phyloP scores from a whole-genome alignment of 92 coral and sea anemone genomes.

The Ricordea florida region DNA sequence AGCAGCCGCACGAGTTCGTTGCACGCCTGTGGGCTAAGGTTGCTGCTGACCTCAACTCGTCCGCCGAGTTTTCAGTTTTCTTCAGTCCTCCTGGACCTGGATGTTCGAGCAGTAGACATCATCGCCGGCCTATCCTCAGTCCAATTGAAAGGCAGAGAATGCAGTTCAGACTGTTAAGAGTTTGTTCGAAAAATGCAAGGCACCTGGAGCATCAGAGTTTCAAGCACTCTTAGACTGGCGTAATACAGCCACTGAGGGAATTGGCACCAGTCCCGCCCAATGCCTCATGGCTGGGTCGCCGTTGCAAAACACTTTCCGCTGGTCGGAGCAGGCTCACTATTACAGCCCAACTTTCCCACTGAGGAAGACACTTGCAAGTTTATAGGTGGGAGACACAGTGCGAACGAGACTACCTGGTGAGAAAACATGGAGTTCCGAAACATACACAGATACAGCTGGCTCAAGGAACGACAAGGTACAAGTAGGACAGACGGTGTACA shows the following conservation, averaged over 20 bases:
- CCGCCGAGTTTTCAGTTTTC: conserved; percentile 47
- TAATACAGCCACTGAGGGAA: conserved; percentile 49
- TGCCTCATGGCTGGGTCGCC: too few relatives aligned
- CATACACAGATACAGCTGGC: too few relatives aligned
- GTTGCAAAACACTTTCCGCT: too few relatives aligned
- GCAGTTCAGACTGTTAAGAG: conserved; percentile 51
- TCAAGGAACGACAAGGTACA: too few relatives aligned
- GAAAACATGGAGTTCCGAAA: too few relatives aligned
- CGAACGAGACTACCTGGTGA: too few relatives aligned
- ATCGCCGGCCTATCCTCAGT: conserved; percentile 42
- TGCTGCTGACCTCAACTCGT: conserved; percentile 45
- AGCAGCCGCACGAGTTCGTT: conserved; percentile 43
- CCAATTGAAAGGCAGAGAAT: conserved; percentile 54
- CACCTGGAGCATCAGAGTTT: conserved; percentile 37
- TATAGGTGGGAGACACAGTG: too few relatives aligned
- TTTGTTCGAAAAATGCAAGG: conserved; percentile 35
- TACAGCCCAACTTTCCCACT: too few relatives aligned
- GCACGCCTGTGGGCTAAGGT: conserved; percentile 56
- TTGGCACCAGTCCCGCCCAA: too few relatives aligned
- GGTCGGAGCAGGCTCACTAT: too few relatives aligned
- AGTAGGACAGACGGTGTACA: too few relatives aligned
- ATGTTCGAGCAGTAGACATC: conserved; percentile 46
- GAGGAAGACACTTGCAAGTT: too few relatives aligned
- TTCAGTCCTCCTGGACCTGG: conserved; percentile 50
- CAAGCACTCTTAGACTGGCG: conserved; percentile 58